Evolutionary conservation across 2,888 invertebrate genomes (phyloP).

Genomic region (Drosophila antonietae): DNA sequence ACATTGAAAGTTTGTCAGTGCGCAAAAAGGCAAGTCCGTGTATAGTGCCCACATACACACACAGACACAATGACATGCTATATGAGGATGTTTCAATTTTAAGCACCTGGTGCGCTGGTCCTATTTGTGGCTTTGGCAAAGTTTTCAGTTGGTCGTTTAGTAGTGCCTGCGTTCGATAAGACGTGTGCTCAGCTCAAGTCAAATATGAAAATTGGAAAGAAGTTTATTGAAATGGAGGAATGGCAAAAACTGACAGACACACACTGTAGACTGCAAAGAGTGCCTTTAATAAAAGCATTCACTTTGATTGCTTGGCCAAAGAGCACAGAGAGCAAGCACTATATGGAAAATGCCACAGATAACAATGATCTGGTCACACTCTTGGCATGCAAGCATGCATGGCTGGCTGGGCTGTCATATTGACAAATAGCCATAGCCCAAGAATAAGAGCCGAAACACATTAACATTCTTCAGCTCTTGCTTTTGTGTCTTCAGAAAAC

Average conservation of each 20-base stretch:
- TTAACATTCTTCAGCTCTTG: conserved; percentile 8
- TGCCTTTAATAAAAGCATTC: not conserved
- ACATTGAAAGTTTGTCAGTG: conserved; percentile 49
- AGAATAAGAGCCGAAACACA: conserved; percentile 1
- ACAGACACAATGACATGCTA: not conserved
- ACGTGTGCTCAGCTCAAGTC: not conserved
- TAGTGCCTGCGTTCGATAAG: conserved; percentile 22
- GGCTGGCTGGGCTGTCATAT: conserved; percentile 7
- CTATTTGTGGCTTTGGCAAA: conserved; percentile 39
- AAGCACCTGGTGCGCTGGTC: conserved; percentile 38
- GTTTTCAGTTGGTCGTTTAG: conserved; percentile 39
- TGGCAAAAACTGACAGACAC: not conserved
- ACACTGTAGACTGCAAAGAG: not conserved
- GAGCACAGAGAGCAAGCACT: not conserved
- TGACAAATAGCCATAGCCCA: conserved; percentile 14
- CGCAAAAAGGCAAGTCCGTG: conserved; percentile 12
- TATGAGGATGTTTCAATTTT: conserved; percentile 49
- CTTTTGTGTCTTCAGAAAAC: conserved; percentile 5
- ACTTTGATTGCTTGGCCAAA: not conserved
- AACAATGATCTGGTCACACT: conserved; percentile 23
- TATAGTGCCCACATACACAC: conserved; percentile 22
- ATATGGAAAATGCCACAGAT: not conserved
- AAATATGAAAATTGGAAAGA: not conserved
- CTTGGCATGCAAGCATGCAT: not conserved
- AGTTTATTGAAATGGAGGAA: conserved; percentile 7